A percentile compares a stretch with the other conserved stretches of the same genome.
These are phyloP conservation scores for Pampusana beccarii DNA, from an alignment of 2,113 vertebrate genomes.

Conservation along the genomic window DNA sequence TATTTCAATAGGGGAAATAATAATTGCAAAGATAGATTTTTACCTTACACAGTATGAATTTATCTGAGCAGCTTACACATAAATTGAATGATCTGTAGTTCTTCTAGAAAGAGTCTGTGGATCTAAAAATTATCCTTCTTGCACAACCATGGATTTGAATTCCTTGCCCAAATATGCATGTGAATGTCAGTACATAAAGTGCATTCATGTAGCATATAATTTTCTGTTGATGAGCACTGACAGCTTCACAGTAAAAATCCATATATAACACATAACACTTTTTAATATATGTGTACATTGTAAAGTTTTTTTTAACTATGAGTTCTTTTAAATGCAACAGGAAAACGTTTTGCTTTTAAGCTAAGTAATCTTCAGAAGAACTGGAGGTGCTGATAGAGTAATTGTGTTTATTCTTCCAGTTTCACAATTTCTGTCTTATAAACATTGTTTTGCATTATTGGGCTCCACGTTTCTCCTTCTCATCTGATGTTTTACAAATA, in stretches of 20 bases:
- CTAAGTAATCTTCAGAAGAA: constrained; percentile 70
- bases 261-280: neutral
- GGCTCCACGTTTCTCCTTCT: constrained; percentile 73
- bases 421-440: constrained; percentile 77
- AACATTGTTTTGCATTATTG: constrained; percentile 79
- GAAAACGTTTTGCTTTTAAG: constrained; percentile 52
- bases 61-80: neutral
- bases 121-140: constrained; percentile 24
- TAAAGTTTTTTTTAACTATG: neutral
- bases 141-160: constrained; percentile 26
- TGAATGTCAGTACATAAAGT: constrained; percentile 2
- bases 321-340: constrained; percentile 3
- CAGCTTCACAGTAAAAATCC: neutral
- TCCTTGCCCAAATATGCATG: constrained; percentile 59
- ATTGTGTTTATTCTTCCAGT: constrained; percentile 78
- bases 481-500: constrained; percentile 84
- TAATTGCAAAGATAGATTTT: neutral
- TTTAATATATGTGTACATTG: neutral
- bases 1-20: neutral
- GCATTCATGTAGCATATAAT: neutral
- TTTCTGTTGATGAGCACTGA: neutral
- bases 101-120: neutral
- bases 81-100: constrained; percentile 1
- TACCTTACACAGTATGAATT: neutral
- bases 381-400: constrained; percentile 79